Base-by-base conservation (phyloP, 2,888 invertebrate genomes). In the Choristoneura rosaceana region DNA sequence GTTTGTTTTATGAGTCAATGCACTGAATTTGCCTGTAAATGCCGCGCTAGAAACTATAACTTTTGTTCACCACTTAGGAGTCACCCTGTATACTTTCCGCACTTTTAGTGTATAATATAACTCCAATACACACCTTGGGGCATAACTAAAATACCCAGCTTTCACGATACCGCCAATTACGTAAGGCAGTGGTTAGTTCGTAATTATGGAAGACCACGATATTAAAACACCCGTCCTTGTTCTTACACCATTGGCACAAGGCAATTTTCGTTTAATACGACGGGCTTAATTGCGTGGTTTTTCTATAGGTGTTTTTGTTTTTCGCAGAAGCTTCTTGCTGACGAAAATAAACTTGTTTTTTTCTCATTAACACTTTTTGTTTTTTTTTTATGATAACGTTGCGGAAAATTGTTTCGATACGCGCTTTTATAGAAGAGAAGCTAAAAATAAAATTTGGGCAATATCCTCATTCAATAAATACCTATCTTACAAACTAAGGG, bases 131-230 rank as follows among this genome's bases (percentile, higher is more conserved):
- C 55, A 55, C 55, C 55, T 55, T 34, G 9, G 59, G 59, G 34
- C 34, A 34, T n/a, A 12, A 59, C 34, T 59, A 59, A n/a, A 59
- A 59, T 38, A 14, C 34, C 34, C 58, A 10, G 25, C 25, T 58
- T 58, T 58, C 33, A 59, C 59, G 59, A 59, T 17, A 17, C 55
- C 55, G 34, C 14, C 34, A 59, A 59, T 59, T 59, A 59, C 59
- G 59, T 4, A n/a, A n/a, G 2, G 25, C 55, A 25, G 55, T 10
- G 55, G 55, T 55, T 55, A 55, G 55, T 55, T 25, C 9, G 55
- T 25, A 55, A 55, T 55, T 55, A 55, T 55, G 12, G 55, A 55
- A 17, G 55, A 17, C 55, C 25, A 55, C 55, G 9, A 55, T 12
- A 25, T 55, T 10, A 55, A 55, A 50, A 55, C 17, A 25, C 10